Percentiles rank a stretch among this genome's conserved stretches.
Conservation (phyloP, 1,140 invertebrate species). For the Drosophila bifasciata region DNA sequence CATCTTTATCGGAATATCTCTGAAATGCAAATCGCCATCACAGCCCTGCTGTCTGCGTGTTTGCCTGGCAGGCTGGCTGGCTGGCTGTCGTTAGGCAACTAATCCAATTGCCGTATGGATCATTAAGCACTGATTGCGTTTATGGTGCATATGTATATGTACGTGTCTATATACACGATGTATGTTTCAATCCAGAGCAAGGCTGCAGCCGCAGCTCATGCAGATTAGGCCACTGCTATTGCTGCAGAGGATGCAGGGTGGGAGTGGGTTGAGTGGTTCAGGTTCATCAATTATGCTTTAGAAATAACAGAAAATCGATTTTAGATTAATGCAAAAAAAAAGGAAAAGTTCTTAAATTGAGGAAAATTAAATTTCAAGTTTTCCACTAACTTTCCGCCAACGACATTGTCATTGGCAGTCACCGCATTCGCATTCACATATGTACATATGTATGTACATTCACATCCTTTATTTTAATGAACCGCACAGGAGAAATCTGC, state of each 20-base stretch:
- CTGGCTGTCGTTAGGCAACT: no score
- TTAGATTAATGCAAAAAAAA: slow-evolving; percentile 27
- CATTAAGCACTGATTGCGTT: slow-evolving; percentile 80
- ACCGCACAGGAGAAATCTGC: slow-evolving; percentile 55
- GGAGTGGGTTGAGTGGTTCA: background rate
- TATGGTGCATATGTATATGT: slow-evolving; percentile 37
- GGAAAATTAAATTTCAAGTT: slow-evolving; percentile 44
- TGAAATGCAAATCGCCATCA: slow-evolving; percentile 64
- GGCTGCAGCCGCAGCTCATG: slow-evolving; percentile 45
- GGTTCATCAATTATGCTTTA: slow-evolving; percentile 48
- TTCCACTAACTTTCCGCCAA: slow-evolving; percentile 8
- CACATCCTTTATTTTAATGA: slow-evolving; percentile 60
- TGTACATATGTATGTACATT: no score
- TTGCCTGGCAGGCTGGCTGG: slow-evolving; percentile 41
- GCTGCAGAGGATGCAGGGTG: background rate
- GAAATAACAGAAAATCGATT: slow-evolving; percentile 49
- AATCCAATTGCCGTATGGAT: slow-evolving; percentile 76
- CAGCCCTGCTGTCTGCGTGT: slow-evolving; percentile 13
- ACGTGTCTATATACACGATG: slow-evolving; percentile 5
- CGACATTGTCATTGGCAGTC: background rate
- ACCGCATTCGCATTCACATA: slow-evolving; percentile 20
- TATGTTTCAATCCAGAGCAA: slow-evolving; percentile 30
- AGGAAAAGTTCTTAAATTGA: slow-evolving; percentile 29
- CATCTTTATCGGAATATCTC: slow-evolving; percentile 31
- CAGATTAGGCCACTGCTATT: slow-evolving; percentile 55